Percentiles rank a stretch among this genome's conserved stretches.
Evolutionary conservation across 1,140 invertebrate genomes (phyloP).

Genomic region (Caenorhabditis remanei): DNA sequence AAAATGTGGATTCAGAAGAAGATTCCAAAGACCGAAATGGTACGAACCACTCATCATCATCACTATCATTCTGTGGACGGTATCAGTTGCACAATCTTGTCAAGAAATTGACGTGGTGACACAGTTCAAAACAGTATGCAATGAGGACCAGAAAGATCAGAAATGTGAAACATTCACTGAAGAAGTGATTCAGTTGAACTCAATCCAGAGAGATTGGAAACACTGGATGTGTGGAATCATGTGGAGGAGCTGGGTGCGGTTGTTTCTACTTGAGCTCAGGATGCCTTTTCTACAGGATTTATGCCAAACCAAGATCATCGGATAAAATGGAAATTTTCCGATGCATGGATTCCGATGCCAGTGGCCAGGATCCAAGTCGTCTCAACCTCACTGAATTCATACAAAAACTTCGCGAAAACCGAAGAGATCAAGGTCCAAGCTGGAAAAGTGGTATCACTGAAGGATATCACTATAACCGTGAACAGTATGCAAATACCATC

Average conservation of each 20-base stretch:
- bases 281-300: slow-evolving; percentile 56
- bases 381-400: neutral
- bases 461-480: neutral
- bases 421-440: neutral
- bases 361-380: neutral
- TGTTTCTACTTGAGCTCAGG: slow-evolving; percentile 44
- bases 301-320: neutral
- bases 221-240: slow-evolving; percentile 47
- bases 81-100: neutral
- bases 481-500: neutral
- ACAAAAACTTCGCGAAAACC: neutral
- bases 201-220: neutral
- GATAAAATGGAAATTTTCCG: neutral
- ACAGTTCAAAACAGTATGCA: neutral
- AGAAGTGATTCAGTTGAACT: neutral
- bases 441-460: neutral
- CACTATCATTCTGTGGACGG: neutral
- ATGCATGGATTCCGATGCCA: neutral
- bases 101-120: neutral
- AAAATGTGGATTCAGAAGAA: neutral
- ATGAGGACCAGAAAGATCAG: neutral
- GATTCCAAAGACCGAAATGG: neutral
- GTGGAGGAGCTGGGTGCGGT: slow-evolving; percentile 48
- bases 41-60: too few species aligned
- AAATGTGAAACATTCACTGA: neutral